Conservation (phyloP, 2,888 invertebrate genomes). For the Eupithecia exiguata region DNA sequence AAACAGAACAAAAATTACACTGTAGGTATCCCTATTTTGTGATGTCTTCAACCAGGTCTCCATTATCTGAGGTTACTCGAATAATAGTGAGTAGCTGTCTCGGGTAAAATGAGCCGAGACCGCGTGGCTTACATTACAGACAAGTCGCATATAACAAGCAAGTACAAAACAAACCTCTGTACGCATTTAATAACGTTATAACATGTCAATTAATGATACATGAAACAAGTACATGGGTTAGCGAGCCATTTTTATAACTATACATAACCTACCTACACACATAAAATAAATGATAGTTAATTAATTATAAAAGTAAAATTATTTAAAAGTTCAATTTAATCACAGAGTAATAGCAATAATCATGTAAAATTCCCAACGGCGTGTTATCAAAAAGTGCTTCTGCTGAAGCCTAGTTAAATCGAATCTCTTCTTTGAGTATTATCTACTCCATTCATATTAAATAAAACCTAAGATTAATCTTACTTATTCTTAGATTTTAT, state of each 20-base stretch:
- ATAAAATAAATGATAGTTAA: slow-evolving; percentile 1
- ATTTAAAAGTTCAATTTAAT: slow-evolving; percentile 22
- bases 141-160: not conserved
- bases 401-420: slow-evolving; percentile 4
- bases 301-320: not conserved
- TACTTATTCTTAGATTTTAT: not conserved
- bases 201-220: not conserved
- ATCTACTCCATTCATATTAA: not conserved
- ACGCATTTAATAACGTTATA: not conserved
- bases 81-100: not conserved
- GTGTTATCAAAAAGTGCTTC: slow-evolving; percentile 16
- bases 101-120: not conserved
- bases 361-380: slow-evolving; percentile 22
- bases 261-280: not conserved
- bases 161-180: not conserved
- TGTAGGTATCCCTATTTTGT: not conserved
- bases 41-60: not conserved
- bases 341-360: slow-evolving; percentile 24
- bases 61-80: not conserved
- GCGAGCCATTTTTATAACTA: not conserved
- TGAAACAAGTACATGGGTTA: not conserved
- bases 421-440: slow-evolving; percentile 24
- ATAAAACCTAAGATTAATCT: not conserved
- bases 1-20: slow-evolving; percentile 5
- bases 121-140: not conserved